Evolutionary conservation across 2,888 invertebrate species (phyloP).

Genomic region (Caenorhabditis macrosperma): DNA sequence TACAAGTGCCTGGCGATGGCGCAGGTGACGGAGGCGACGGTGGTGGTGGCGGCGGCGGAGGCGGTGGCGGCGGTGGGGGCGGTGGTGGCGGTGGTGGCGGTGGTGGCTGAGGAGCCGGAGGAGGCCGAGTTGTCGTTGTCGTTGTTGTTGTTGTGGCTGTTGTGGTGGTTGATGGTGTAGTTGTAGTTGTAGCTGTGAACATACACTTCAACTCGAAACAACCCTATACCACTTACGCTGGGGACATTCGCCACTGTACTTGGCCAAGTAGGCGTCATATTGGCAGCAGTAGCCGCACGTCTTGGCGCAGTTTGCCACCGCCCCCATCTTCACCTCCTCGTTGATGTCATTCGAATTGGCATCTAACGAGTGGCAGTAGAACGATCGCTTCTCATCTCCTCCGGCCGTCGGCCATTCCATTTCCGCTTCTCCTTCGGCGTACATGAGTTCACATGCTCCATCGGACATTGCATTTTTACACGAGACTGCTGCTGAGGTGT

Average conservation of each 20-base stretch:
- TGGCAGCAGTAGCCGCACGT: constrained; percentile 62
- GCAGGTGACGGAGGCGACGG: too few relatives aligned
- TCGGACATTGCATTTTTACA: not conserved
- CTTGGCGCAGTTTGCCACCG: constrained; percentile 52
- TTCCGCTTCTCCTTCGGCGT: not conserved
- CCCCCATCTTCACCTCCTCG: constrained; percentile 42
- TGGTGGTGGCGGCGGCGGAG: too few relatives aligned
- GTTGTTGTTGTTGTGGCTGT: too few relatives aligned
- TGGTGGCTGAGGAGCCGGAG: too few relatives aligned
- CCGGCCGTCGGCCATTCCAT: not conserved
- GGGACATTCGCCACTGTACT: constrained; percentile 39
- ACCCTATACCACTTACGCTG: too few relatives aligned
- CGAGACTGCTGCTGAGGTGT: not conserved
- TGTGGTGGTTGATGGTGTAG: too few relatives aligned
- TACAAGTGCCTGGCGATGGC: too few relatives aligned
- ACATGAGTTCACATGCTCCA: not conserved
- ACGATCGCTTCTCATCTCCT: not conserved
- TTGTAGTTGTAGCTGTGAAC: too few relatives aligned
- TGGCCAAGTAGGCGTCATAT: constrained; percentile 49
- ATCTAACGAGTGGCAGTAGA: not conserved
- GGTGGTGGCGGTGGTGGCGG: too few relatives aligned
- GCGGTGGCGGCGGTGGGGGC: too few relatives aligned
- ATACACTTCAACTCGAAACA: too few relatives aligned
- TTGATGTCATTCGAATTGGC: constrained; percentile 3
- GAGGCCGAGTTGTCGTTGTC: too few relatives aligned